Evolutionary conservation across 2,113 vertebrate species (phyloP).

Genomic region (Heteronetta atricapilla): DNA sequence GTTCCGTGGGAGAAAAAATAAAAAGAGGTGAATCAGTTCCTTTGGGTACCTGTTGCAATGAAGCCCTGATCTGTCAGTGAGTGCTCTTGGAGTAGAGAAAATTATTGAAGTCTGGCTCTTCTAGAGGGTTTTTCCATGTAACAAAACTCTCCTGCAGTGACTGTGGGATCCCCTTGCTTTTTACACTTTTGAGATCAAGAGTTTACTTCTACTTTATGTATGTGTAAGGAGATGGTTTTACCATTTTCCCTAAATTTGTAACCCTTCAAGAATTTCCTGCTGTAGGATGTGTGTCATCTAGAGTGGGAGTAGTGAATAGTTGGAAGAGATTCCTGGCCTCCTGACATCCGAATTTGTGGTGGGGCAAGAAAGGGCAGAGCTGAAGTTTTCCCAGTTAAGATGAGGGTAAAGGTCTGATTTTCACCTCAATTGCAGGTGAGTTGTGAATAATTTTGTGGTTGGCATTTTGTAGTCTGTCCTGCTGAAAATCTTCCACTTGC

Average conservation of each 20-base stretch:
- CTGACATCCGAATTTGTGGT: background rate
- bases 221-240: background rate
- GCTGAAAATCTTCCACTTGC: background rate
- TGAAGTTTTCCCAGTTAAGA: background rate
- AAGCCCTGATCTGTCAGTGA: background rate
- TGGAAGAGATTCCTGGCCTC: background rate
- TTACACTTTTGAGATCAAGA: background rate
- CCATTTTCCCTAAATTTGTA: slow-evolving; percentile 5
- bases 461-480: background rate
- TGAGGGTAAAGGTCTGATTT: background rate
- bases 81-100: background rate
- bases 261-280: slow-evolving; percentile 15
- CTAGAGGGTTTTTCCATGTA: background rate
- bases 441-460: background rate
- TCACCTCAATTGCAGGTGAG: background rate
- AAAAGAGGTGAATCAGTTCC: background rate
- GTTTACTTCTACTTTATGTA: background rate
- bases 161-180: background rate
- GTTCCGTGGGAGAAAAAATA: background rate
- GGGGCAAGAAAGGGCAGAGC: background rate
- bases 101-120: background rate
- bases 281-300: background rate
- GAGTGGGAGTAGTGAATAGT: background rate
- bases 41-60: background rate
- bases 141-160: background rate